Percentiles rank a stretch among this genome's conserved stretches.
These are phyloP conservation scores for Electrona antarctica DNA, from an alignment of 2,113 vertebrate species.

Conservation along the genomic window DNA sequence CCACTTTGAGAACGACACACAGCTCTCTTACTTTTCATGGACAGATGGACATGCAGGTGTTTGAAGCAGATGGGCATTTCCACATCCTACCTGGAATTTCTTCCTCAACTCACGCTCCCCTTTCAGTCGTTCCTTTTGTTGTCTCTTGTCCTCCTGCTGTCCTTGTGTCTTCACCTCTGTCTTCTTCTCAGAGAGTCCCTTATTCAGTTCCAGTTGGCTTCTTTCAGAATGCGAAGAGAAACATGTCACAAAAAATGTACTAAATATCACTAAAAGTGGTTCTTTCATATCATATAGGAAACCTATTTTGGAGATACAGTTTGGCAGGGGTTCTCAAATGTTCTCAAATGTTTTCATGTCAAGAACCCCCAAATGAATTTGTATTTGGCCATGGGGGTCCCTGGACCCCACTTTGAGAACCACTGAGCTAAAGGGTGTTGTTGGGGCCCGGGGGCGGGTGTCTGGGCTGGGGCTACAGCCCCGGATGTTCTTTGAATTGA, in stretches of 20 bases:
- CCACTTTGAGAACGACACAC: too few species aligned
- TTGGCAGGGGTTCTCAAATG: not conserved
- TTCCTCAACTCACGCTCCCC: conserved; percentile 67
- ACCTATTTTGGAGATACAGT: too few species aligned
- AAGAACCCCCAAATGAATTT: too few species aligned
- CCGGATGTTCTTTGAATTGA: too few species aligned
- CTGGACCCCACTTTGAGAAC: too few species aligned
- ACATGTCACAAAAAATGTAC: too few species aligned
- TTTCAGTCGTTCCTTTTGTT: conserved; percentile 62
- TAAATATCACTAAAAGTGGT: too few species aligned
- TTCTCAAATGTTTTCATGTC: not conserved
- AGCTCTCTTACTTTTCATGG: not conserved
- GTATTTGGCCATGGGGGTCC: too few species aligned
- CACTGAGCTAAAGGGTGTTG: too few species aligned
- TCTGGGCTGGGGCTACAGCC: too few species aligned
- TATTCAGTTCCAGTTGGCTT: conserved; percentile 37
- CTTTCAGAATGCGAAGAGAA: conserved; percentile 23
- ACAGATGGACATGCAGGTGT: not conserved
- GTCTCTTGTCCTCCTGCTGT: conserved; percentile 60
- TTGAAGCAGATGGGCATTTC: not conserved
- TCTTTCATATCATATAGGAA: too few species aligned
- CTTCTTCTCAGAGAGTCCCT: not conserved
- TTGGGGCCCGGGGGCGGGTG: too few species aligned
- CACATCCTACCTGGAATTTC: conserved; percentile 75
- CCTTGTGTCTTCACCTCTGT: conserved; percentile 57